phyloP scores from a whole-genome alignment of 2,113 vertebrate species.

The Gymnarchus niloticus region DNA sequence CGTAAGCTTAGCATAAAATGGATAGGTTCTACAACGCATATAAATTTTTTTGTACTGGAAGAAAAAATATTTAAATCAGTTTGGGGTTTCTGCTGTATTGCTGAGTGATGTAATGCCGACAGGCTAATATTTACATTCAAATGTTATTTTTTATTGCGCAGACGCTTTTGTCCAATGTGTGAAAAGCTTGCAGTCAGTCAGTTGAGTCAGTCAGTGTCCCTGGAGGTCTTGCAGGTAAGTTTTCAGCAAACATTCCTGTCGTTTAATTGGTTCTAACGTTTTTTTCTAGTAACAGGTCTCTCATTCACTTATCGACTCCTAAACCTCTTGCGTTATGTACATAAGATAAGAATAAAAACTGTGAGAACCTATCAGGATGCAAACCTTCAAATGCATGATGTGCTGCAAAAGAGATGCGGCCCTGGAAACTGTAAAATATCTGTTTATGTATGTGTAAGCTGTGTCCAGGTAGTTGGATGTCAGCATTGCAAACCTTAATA shows the following conservation, averaged over 20 bases:
- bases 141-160: background rate
- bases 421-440: background rate
- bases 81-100: background rate
- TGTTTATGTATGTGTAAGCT: background rate
- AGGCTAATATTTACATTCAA: background rate
- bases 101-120: background rate
- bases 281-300: background rate
- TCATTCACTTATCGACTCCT: background rate
- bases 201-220: background rate
- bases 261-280: background rate
- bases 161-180: background rate
- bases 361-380: background rate
- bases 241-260: background rate
- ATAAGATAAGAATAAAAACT: background rate
- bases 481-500: conserved; percentile 77
- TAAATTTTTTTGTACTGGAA: background rate
- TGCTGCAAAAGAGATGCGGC: background rate
- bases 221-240: background rate
- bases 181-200: background rate
- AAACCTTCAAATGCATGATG: too few species aligned
- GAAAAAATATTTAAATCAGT: background rate
- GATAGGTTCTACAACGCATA: background rate
- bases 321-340: background rate
- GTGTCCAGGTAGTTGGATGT: conserved; percentile 84
- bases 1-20: conserved; percentile 22